Evolutionary conservation across 2,113 vertebrate species (phyloP).

Genomic region (Centrocercus urophasianus): DNA sequence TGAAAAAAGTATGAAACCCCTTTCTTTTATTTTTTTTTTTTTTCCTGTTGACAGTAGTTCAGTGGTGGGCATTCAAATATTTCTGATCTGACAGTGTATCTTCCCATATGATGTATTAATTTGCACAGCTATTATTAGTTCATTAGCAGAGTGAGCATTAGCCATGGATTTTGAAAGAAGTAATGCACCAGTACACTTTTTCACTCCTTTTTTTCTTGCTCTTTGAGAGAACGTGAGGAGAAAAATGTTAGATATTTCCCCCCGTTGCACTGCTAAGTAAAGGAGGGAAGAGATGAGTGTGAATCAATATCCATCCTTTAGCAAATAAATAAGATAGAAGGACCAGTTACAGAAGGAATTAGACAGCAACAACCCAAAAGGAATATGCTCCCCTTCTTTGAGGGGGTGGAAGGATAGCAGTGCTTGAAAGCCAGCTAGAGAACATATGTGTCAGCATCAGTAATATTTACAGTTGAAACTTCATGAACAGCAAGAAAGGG

Average conservation of each 20-base stretch:
- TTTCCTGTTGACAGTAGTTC: neutral
- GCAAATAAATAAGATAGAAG: neutral
- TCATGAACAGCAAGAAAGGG: conserved; percentile 49
- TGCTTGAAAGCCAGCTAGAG: conserved; percentile 20
- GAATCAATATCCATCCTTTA: neutral
- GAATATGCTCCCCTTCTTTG: neutral
- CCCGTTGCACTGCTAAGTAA: neutral
- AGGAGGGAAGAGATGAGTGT: neutral
- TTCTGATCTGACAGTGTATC: neutral
- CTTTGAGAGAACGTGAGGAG: neutral
- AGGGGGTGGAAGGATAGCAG: neutral
- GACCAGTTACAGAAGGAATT: conserved; percentile 13
- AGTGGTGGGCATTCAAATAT: neutral
- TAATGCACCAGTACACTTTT: neutral
- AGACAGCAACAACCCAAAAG: conserved; percentile 2
- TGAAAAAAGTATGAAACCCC: neutral
- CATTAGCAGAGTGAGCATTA: neutral
- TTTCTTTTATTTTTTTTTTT: neutral
- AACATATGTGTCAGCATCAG: conserved; percentile 58
- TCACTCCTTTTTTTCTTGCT: neutral
- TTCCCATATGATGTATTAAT: neutral
- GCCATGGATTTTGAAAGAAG: neutral
- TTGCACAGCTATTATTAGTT: neutral
- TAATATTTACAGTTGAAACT: conserved; percentile 53
- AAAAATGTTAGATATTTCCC: neutral